Evolutionary conservation across 2,113 vertebrate species (phyloP).

Genomic region (Setophaga petechia): DNA sequence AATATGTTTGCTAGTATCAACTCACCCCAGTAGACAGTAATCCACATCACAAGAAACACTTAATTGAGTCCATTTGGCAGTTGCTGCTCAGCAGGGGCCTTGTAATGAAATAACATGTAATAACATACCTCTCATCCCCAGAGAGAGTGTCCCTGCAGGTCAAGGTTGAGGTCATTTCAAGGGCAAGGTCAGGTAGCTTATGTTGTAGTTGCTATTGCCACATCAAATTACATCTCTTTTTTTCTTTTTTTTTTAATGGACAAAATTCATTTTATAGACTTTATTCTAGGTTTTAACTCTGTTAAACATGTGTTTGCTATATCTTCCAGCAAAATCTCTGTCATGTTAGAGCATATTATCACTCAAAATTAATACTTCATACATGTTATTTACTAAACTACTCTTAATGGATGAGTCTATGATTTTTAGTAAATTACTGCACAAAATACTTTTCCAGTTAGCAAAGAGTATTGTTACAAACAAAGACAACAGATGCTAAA

Average conservation of each 20-base stretch:
- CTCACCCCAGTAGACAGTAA: conserved; percentile 36
- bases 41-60: conserved; percentile 46
- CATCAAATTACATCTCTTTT: background rate
- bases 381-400: background rate
- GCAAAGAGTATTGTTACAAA: background rate
- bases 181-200: conserved; percentile 1
- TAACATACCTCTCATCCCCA: conserved; percentile 48
- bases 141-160: conserved; percentile 20
- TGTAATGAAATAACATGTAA: conserved; percentile 66
- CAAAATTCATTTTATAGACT: background rate
- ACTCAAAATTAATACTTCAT: background rate
- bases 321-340: background rate
- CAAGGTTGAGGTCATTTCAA: conserved; percentile 22
- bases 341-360: background rate
- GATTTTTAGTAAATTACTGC: background rate
- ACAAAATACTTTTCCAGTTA: background rate
- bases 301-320: background rate
- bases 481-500: background rate
- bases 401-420: background rate
- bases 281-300: background rate
- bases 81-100: conserved; percentile 43
- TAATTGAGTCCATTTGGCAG: conserved; percentile 60
- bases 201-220: background rate
- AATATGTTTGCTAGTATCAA: conserved; percentile 35
- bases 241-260: background rate